phyloP scores from a whole-genome alignment of 2,888 invertebrate species.

The Stenotaenia linearis region DNA sequence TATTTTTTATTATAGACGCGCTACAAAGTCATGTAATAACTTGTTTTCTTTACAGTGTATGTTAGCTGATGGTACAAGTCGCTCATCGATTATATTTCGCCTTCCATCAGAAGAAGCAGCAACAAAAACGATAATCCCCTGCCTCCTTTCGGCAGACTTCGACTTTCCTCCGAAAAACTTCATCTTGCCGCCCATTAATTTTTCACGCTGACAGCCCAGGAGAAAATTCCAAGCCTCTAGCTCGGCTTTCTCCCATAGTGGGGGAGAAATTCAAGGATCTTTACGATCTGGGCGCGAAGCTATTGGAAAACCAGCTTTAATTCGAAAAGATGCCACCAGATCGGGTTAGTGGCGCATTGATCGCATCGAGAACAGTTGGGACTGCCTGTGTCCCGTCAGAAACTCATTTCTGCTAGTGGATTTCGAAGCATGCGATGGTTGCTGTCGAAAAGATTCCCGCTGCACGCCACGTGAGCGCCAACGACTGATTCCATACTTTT shows the following conservation, averaged over 20 bases:
- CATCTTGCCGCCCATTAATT: constrained; percentile 21
- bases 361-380: background rate
- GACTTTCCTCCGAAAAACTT: constrained; percentile 12
- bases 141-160: background rate
- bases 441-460: background rate
- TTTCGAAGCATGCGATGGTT: constrained; percentile 17
- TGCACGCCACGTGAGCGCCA: background rate
- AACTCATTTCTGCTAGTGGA: constrained; percentile 17
- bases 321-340: background rate
- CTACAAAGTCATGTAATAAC: too few relatives aligned
- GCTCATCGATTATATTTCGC: constrained; percentile 1
- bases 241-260: background rate
- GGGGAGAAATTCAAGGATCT: background rate
- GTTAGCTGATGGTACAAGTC: background rate
- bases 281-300: background rate
- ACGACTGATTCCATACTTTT: background rate
- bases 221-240: constrained; percentile 4
- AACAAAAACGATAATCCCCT: constrained; percentile 16
- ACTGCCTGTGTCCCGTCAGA: background rate
- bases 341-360: background rate
- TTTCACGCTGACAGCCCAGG: constrained; percentile 19
- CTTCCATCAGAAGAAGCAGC: background rate
- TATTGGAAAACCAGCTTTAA: background rate
- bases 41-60: background rate
- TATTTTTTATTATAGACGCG: too few relatives aligned